Evolutionary conservation across 92 coral and sea anemone genomes (phyloP), one percentile per base, ranked within the genome.

Genomic region (Siderastrea siderea): DNA sequence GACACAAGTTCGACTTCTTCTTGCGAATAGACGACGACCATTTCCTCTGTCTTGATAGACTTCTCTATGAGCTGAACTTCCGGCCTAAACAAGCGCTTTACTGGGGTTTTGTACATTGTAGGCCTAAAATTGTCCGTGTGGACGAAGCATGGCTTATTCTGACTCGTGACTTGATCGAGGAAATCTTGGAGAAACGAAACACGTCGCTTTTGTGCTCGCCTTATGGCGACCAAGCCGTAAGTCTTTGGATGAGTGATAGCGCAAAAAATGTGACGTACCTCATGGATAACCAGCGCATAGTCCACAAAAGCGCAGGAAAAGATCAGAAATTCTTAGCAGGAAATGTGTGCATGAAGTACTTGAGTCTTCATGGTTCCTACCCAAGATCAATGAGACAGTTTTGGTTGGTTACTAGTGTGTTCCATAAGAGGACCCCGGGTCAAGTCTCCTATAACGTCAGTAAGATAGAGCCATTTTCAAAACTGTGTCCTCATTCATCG

Each of bases 101-200:
- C 82, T 98, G 99, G 99, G 99, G 99, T 1, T 98, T 98, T 47
- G 87, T 98, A 2, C 99, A 98, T 78, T 98, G 99, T 63, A 81
- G 82, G 17, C 96, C 98, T 15, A 84, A 84, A 44, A 77, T 94
- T 3, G 98, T 98, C 6, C 98, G 99, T 3, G 96, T 98, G 13
- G 99, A 98, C 69, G 99, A 98, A 88, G 99, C 98, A 14, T 98
- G 99, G 99, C 94, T 98, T 2, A 62, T 98, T 70, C 47, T 98
- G 16, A 94, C 98, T 59, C 72, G 68, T 60, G 98, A 96, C 54
- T 82, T 98, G 69, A 87, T 96, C 48, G 70, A 74, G 13, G 99
- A 98, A 78, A 91, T 98, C 64, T 68, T 98, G 71, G 84, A 71
- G 4, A 83, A 85, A 47, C 78, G 94, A 72, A 91, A 98, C 81